Conservation (phyloP, 1,140 invertebrate species). For the Scaptodrosophila lebanonensis region DNA sequence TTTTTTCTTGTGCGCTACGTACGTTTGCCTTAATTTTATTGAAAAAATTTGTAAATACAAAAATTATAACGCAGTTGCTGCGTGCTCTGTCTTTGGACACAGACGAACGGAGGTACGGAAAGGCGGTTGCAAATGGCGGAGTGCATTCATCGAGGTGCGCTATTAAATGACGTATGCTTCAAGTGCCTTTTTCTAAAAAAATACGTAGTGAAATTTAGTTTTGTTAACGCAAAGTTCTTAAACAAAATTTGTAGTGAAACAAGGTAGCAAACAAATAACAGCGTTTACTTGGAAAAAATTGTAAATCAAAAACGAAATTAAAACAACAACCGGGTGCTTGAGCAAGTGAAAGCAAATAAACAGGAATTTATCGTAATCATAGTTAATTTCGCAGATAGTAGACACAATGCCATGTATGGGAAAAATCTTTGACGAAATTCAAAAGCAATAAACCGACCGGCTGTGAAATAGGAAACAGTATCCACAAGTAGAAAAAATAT, state of each 20-base stretch:
- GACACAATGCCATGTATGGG: too few relatives aligned
- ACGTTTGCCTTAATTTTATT: conserved; percentile 57
- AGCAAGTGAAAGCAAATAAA: not conserved
- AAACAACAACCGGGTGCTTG: too few relatives aligned
- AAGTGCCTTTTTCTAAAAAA: conserved; percentile 25
- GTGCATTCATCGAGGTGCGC: too few relatives aligned
- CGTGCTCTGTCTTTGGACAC: not conserved
- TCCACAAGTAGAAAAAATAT: too few relatives aligned
- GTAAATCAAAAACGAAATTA: conserved; percentile 75
- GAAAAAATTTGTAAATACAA: conserved; percentile 44
- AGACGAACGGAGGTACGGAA: conserved; percentile 5
- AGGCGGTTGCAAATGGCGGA: not conserved
- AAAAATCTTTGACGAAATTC: too few relatives aligned
- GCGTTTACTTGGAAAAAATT: conserved; percentile 71
- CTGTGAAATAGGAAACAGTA: not conserved
- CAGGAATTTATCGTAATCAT: too few relatives aligned
- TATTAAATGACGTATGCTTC: conserved; percentile 10
- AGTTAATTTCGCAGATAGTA: too few relatives aligned
- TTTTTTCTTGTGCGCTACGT: conserved; percentile 60
- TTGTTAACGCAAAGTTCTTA: conserved; percentile 52
- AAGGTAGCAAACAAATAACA: conserved; percentile 51
- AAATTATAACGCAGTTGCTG: conserved; percentile 16
- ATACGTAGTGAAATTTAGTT: conserved; percentile 15
- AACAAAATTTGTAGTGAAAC: conserved; percentile 40
- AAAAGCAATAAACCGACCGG: not conserved